Conservation (phyloP, 2,797 vertebrate species). For the Onychomys leucogaster region DNA sequence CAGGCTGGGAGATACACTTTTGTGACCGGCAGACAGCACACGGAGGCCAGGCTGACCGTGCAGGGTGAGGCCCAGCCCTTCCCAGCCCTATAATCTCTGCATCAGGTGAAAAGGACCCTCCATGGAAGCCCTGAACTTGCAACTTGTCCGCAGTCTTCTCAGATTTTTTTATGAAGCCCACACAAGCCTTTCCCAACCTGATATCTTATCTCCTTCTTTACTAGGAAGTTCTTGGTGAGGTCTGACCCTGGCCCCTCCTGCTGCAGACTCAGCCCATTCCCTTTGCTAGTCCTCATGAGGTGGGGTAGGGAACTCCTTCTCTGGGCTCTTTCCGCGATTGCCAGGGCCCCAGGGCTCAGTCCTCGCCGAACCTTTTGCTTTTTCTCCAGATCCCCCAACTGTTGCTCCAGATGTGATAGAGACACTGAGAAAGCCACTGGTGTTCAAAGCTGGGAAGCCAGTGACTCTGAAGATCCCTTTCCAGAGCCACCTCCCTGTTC, state of each 20-base stretch:
- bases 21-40: slow-evolving; percentile 86
- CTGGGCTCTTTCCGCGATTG: fast-evolving
- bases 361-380: slow-evolving; percentile 1
- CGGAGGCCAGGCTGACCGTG: slow-evolving; percentile 52
- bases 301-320: neutral
- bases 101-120: fast-evolving
- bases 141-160: neutral
- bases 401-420: slow-evolving; percentile 87
- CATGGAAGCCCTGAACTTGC: neutral
- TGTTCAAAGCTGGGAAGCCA: slow-evolving; percentile 91
- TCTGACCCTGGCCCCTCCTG: neutral
- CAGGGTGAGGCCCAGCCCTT: slow-evolving; percentile 63
- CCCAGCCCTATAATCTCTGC: neutral
- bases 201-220: neutral
- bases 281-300: neutral
- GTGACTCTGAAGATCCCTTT: slow-evolving; percentile 92
- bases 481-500: slow-evolving; percentile 89
- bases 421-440: slow-evolving; percentile 88
- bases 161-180: neutral
- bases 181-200: neutral
- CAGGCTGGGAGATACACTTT: slow-evolving; percentile 93
- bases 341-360: fast-evolving
- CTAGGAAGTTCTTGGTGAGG: neutral
- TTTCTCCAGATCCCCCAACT: slow-evolving; percentile 90
- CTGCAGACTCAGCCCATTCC: neutral